A percentile compares a stretch with the other conserved stretches of the same genome.
These are phyloP conservation scores for Lissocephala sabroskyi DNA, from an alignment of 2,888 invertebrate species.

Conservation along the genomic window DNA sequence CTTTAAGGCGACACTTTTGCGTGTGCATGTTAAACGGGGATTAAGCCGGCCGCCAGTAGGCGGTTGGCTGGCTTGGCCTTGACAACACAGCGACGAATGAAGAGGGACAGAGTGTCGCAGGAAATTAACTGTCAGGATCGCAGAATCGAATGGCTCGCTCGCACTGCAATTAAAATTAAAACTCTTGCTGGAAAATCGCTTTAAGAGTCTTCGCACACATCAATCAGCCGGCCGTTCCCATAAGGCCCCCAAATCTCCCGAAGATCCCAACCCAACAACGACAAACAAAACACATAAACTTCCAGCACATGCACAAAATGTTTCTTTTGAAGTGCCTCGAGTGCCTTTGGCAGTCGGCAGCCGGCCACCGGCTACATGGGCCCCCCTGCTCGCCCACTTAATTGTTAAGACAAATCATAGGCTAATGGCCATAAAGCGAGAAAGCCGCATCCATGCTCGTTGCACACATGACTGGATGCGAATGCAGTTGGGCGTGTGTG, in stretches of 20 bases:
- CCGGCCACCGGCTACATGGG: too few relatives aligned
- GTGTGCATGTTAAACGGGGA: slow-evolving; percentile 52
- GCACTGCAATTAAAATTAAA: too few relatives aligned
- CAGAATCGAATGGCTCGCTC: too few relatives aligned
- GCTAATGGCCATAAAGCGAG: slow-evolving; percentile 60
- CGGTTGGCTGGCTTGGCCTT: too few relatives aligned
- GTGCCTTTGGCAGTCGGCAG: slow-evolving; percentile 28
- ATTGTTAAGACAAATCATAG: slow-evolving; percentile 66
- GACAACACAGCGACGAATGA: too few relatives aligned
- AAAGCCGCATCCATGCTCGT: slow-evolving; percentile 30
- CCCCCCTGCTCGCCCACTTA: too few relatives aligned
- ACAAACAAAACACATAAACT: slow-evolving; percentile 39
- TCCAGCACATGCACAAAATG: slow-evolving; percentile 30
- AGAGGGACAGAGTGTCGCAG: too few relatives aligned
- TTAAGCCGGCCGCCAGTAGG: too few relatives aligned
- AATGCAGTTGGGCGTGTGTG: slow-evolving; percentile 1
- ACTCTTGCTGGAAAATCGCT: too few relatives aligned
- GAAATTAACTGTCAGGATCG: too few relatives aligned
- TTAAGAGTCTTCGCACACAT: too few relatives aligned
- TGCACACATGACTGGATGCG: slow-evolving; percentile 28
- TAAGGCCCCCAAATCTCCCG: slow-evolving; percentile 44
- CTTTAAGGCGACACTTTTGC: slow-evolving; percentile 57
- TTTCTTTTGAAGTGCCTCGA: slow-evolving; percentile 54
- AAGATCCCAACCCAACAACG: slow-evolving; percentile 12
- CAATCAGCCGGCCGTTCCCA: slow-evolving; percentile 53